Conservation (phyloP, 2,113 vertebrate genomes). For the Oreochromis aureus region DNA sequence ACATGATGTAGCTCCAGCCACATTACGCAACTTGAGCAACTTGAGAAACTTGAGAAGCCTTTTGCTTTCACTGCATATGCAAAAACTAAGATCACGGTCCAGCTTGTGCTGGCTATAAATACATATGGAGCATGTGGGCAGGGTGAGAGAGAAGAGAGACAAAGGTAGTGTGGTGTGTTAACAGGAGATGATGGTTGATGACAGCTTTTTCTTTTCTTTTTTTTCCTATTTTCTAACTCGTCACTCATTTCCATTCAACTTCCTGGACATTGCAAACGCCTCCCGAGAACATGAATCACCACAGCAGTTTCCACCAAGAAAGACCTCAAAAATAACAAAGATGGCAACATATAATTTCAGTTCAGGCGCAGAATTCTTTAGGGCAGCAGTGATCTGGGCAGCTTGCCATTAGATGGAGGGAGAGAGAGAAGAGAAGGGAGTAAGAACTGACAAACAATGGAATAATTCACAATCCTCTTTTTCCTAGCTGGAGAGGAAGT, state of each 20-base stretch:
- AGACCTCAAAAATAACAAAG: conserved; percentile 5
- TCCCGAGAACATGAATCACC: not conserved
- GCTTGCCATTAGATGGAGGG: not conserved
- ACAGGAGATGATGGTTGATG: not conserved
- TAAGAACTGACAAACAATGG: not conserved
- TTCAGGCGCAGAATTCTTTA: conserved; percentile 9
- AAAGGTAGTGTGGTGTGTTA: not conserved
- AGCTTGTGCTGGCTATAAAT: conserved; percentile 47
- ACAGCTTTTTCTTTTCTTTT: not conserved
- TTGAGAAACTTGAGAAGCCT: not conserved
- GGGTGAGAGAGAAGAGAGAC: conserved; percentile 2
- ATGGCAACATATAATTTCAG: conserved; percentile 23
- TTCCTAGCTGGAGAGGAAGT: conserved; percentile 12
- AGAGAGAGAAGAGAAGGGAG: not conserved
- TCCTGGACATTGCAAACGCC: not conserved
- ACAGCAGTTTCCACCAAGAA: not conserved
- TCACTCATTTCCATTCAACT: not conserved
- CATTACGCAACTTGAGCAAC: not conserved
- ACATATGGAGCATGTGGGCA: conserved; percentile 40
- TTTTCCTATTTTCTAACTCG: not conserved
- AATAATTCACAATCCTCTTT: conserved; percentile 16
- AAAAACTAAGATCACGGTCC: not conserved
- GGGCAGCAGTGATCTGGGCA: conserved; percentile 6
- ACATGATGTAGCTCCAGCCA: not conserved
- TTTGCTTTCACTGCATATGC: conserved; percentile 22